A percentile compares a stretch with the other conserved stretches of the same genome.
These are phyloP conservation scores for Carcina quercana DNA, from an alignment of 2,888 invertebrate species.

Conservation along the genomic window DNA sequence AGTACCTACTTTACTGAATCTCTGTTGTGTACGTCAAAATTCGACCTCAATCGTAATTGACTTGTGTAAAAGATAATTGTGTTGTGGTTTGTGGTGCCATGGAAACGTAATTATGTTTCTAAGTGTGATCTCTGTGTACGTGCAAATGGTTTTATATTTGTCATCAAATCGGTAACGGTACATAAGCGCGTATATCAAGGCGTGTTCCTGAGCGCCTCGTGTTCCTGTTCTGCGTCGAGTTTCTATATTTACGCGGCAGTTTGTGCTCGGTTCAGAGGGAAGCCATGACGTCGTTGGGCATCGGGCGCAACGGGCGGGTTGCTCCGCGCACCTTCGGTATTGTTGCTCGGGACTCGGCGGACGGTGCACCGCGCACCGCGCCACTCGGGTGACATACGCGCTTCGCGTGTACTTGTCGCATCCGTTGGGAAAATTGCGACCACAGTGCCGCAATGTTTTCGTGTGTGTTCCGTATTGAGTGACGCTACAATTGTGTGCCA, in stretches of 20 bases:
- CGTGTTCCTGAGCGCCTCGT: conserved; percentile 48
- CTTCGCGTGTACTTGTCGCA: conserved; percentile 22
- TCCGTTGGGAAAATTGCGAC: conserved; percentile 30
- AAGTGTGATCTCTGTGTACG: too few species aligned
- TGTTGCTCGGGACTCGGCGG: conserved; percentile 30
- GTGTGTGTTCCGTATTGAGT: conserved; percentile 36
- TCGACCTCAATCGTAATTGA: neutral
- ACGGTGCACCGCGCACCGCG: conserved; percentile 24
- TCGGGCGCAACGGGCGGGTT: conserved; percentile 11
- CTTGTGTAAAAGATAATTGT: too few species aligned
- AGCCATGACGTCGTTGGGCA: conserved; percentile 50
- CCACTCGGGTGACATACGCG: conserved; percentile 10
- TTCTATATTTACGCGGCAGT: conserved; percentile 68
- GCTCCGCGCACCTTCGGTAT: conserved; percentile 15
- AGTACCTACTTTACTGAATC: conserved; percentile 22
- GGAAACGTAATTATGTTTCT: neutral
- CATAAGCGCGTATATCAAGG: conserved; percentile 19
- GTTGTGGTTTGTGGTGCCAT: neutral
- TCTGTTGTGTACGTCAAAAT: conserved; percentile 19
- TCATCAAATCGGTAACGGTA: neutral
- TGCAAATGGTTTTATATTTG: neutral
- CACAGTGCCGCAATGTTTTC: conserved; percentile 31
- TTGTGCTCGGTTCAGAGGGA: conserved; percentile 49
- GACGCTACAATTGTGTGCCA: conserved; percentile 30
- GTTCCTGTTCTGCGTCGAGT: conserved; percentile 58